phyloP scores from a whole-genome alignment of 2,113 vertebrate species.

The Pelodiscus sinensis region DNA sequence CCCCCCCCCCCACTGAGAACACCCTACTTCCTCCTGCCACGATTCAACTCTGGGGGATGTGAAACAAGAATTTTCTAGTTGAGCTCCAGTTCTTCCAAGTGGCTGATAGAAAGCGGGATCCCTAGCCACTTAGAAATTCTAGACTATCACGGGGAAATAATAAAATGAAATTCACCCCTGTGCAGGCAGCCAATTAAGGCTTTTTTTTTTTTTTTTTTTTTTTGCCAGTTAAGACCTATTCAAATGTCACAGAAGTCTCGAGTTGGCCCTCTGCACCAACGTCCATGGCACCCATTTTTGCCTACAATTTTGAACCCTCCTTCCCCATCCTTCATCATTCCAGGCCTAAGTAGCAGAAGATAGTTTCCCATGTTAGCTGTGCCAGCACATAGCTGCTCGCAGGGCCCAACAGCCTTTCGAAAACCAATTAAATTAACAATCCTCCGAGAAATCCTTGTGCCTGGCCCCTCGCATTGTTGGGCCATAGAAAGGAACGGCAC shows the following conservation, averaged over 20 bases:
- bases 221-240: not conserved
- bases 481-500: constrained; percentile 36
- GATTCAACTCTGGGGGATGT: not conserved
- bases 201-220: not conserved
- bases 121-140: not conserved
- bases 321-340: not conserved
- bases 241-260: not conserved
- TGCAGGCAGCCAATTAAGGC: not conserved
- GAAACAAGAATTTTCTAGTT: not conserved
- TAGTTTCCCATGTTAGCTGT: not conserved
- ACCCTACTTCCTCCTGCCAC: not conserved
- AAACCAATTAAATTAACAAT: constrained; percentile 58
- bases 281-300: not conserved
- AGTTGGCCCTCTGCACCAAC: too few species aligned
- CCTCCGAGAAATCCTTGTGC: constrained; percentile 44
- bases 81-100: not conserved
- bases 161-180: not conserved
- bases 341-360: not conserved
- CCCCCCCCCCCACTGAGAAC: not conserved
- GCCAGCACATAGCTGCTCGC: not conserved
- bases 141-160: not conserved
- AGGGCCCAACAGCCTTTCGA: not conserved
- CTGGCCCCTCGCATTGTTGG: not conserved
- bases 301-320: not conserved
- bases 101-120: not conserved